Evolutionary conservation across 2,797 vertebrate species (phyloP).

Genomic region (Echiichthys vipera): DNA sequence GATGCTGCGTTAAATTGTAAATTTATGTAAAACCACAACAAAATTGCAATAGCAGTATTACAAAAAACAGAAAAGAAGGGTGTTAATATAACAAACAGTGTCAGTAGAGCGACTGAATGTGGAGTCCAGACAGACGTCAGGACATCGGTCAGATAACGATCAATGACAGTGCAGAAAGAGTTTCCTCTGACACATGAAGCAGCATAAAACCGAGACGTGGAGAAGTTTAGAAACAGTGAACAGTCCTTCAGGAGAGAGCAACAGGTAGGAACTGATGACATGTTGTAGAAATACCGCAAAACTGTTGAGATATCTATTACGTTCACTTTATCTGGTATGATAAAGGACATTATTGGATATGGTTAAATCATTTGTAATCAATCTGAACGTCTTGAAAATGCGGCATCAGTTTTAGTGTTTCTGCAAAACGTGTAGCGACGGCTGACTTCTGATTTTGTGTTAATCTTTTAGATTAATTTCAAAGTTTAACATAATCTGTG

Average conservation of each 20-base stretch:
- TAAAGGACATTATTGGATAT: neutral
- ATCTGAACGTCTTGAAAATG: too few relatives aligned
- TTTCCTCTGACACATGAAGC: constrained; percentile 48
- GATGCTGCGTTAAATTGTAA: neutral
- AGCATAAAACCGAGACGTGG: constrained; percentile 17
- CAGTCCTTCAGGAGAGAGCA: constrained; percentile 22
- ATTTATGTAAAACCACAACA: neutral
- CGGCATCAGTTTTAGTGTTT: too few relatives aligned
- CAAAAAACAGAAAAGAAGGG: too few relatives aligned
- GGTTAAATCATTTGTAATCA: too few relatives aligned
- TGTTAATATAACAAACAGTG: neutral
- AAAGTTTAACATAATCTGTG: too few relatives aligned
- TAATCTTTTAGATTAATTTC: too few relatives aligned
- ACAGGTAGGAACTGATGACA: constrained; percentile 48
- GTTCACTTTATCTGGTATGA: neutral
- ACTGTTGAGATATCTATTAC: neutral
- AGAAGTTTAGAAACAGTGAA: constrained; percentile 3
- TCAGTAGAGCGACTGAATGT: neutral
- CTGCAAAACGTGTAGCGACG: too few relatives aligned
- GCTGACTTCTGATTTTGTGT: neutral
- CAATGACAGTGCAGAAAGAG: neutral
- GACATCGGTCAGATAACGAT: constrained; percentile 22
- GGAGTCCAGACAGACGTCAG: neutral
- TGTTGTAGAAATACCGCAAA: neutral
- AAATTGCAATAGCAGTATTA: neutral